Conservation (phyloP, 2,888 invertebrate genomes). For the Zele albiditarsus region DNA sequence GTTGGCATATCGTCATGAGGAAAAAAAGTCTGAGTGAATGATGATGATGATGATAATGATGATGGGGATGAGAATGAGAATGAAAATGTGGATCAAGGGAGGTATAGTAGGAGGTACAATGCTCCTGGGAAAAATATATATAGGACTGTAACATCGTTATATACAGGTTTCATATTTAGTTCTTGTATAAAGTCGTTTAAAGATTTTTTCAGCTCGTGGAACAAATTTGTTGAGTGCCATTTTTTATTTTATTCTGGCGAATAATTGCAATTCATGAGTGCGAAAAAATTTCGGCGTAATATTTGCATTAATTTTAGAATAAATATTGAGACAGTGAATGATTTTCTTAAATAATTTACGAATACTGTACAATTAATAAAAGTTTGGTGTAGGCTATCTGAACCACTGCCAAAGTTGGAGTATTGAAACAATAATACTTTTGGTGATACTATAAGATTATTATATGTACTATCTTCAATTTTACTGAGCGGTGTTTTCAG, state of each 20-base stretch:
- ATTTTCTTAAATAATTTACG: too few relatives aligned
- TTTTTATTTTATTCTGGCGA: not conserved
- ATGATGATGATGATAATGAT: slow-evolving; percentile 26
- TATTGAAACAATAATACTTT: too few relatives aligned
- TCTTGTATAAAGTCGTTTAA: not conserved
- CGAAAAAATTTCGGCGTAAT: too few relatives aligned
- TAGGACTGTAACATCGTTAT: not conserved
- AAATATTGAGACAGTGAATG: too few relatives aligned
- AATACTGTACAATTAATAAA: too few relatives aligned
- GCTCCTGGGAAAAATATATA: slow-evolving; percentile 39
- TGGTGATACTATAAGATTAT: too few relatives aligned
- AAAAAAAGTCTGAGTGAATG: slow-evolving; percentile 30
- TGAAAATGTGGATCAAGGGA: not conserved
- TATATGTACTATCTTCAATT: too few relatives aligned
- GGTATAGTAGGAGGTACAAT: slow-evolving; percentile 39
- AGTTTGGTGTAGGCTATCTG: too few relatives aligned
- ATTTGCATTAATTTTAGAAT: too few relatives aligned
- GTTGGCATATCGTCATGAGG: slow-evolving; percentile 44
- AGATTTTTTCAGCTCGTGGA: not conserved
- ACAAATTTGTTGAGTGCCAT: not conserved
- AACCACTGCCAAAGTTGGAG: too few relatives aligned
- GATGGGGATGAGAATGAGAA: not conserved
- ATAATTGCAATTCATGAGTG: too few relatives aligned
- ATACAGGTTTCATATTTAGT: not conserved
- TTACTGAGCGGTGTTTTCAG: too few relatives aligned